phyloP scores from a whole-genome alignment of 1,140 invertebrate species.

The Lasioglossum baleicum region DNA sequence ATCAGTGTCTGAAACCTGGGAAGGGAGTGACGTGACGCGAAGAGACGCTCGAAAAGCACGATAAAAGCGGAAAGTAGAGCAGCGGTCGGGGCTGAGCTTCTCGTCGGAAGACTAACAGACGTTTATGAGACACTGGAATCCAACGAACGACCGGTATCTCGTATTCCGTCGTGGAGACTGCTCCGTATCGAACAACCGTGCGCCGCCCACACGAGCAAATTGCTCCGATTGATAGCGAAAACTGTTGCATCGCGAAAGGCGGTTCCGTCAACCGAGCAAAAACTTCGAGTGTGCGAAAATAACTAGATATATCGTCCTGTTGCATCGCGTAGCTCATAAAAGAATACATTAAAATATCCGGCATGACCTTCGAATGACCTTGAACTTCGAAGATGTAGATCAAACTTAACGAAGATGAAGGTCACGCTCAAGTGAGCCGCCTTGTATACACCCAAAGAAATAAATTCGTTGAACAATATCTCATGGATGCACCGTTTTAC shows the following conservation, averaged over 20 bases:
- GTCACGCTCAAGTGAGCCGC: too few species aligned
- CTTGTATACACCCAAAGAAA: too few species aligned
- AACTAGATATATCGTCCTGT: too few species aligned
- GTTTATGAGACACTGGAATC: slow-evolving; percentile 43
- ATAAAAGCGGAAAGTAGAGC: slow-evolving; percentile 42
- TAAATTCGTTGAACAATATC: too few species aligned
- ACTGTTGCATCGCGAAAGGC: background rate
- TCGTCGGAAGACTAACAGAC: slow-evolving; percentile 36
- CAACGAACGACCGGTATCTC: slow-evolving; percentile 24
- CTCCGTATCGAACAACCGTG: background rate
- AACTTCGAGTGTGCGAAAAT: too few species aligned
- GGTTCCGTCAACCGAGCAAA: background rate
- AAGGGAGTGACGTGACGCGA: too few species aligned
- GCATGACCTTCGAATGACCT: too few species aligned
- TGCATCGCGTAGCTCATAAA: too few species aligned
- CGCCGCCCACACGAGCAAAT: slow-evolving; percentile 19
- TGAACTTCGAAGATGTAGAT: too few species aligned
- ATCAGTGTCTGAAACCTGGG: background rate
- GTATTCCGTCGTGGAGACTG: slow-evolving; percentile 9
- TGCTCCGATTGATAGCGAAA: slow-evolving; percentile 3
- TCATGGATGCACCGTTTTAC: too few species aligned
- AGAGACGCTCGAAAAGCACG: background rate
- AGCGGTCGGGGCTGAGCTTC: slow-evolving; percentile 16
- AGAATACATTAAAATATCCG: too few species aligned
- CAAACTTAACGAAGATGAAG: too few species aligned